Evolutionary conservation across 2,888 invertebrate genomes (phyloP), one percentile per base, ranked within the genome.

Genomic region (Nomada hirtipes): DNA sequence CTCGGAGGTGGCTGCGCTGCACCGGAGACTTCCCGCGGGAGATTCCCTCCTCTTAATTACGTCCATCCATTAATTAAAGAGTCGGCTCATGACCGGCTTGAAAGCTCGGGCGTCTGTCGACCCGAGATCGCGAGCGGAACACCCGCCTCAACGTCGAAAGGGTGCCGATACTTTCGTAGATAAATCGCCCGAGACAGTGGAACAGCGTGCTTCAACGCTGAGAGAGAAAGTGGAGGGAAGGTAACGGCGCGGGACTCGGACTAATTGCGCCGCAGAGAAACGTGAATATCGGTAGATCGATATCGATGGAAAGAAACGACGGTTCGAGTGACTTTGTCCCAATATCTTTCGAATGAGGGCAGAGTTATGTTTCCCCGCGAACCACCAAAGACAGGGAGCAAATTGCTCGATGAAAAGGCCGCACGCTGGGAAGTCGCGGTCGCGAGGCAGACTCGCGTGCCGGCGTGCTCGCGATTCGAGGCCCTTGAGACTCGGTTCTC

Each of bases 41-140:
- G 67, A 78, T 74, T 71, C 73, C 50, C 68, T 73, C 77, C 73
- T 73, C 82, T 83, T 89, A 88, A 89, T 89, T 89, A 89, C 85
- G 85, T 86, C 81, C 83, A 83, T 85, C 79, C 85, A 85, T 89
- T 89, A 86, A 89, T 89, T 88, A 86, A 84, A 71, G 76, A 84
- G 86, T 83, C 85, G 86, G 81, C 84, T 85, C 68, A 69, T 63
- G 68, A 59, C 20, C 64, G 47, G 68, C 23, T 23, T 44, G 23
- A 44, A 61, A 55, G 44, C 42, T 26, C 60, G 36, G n/a, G 18
- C 59, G 52, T 36, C 42, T 13, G 36, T 18, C 47, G 74, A 60
- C n/a, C 20, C 23, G 59, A 18, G 59, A 61, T 29, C 29, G 44
- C 47, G 44, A 10, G n/a, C 44, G 29, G 71, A n/a, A 52, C 42